A percentile compares a stretch with the other conserved stretches of the same genome.
Evolutionary conservation across 1,140 invertebrate genomes (phyloP).

Genomic region (Drosophila arawakana): DNA sequence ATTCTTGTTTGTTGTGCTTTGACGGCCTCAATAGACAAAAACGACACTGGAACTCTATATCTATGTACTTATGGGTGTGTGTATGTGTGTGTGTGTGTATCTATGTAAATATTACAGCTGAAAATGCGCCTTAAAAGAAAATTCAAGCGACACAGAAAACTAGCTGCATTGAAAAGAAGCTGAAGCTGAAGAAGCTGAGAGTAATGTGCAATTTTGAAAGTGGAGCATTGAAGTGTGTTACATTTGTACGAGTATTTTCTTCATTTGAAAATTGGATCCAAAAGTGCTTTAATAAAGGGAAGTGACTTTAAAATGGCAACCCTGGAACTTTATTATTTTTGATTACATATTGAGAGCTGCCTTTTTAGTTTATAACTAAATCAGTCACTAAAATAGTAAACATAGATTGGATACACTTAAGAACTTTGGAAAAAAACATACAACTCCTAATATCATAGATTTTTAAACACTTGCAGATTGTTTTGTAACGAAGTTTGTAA

Average conservation of each 20-base stretch:
- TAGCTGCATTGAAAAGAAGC: slow-evolving; percentile 6
- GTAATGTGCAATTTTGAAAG: slow-evolving; percentile 9
- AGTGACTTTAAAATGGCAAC: not conserved
- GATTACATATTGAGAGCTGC: too few species aligned
- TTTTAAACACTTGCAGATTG: too few species aligned
- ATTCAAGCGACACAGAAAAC: slow-evolving; percentile 1
- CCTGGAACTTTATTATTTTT: not conserved
- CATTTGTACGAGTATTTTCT: not conserved
- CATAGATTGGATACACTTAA: too few species aligned
- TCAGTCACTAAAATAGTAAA: too few species aligned
- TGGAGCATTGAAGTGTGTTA: slow-evolving; percentile 2
- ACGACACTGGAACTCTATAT: slow-evolving; percentile 3
- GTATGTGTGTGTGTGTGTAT: not conserved
- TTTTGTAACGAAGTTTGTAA: too few species aligned
- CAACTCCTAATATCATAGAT: too few species aligned
- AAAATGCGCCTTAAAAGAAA: slow-evolving; percentile 8
- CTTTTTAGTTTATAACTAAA: too few species aligned
- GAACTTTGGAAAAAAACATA: too few species aligned
- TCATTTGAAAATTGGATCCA: not conserved
- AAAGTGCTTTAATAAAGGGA: not conserved
- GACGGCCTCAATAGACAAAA: not conserved
- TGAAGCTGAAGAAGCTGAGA: not conserved
- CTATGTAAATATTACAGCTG: not conserved
- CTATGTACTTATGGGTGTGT: not conserved
- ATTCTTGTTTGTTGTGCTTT: slow-evolving; percentile 20